These are phyloP conservation scores for Mastigias papua DNA, from an alignment of 30 jellyfish, hydroid and myxozoan species.

Conservation along the genomic window DNA sequence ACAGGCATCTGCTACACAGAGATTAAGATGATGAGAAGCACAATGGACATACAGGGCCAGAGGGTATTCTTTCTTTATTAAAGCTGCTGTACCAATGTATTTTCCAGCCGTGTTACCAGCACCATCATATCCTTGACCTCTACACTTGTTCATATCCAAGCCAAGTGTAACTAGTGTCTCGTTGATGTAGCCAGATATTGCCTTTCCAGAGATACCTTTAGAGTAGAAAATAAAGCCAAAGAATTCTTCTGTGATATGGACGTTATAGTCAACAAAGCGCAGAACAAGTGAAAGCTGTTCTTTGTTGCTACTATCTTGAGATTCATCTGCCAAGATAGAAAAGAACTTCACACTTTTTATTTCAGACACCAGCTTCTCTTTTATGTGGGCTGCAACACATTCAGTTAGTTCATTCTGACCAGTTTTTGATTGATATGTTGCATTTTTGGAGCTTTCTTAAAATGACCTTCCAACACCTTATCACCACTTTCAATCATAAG, in stretches of 20 bases:
- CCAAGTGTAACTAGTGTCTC: conserved; percentile 16
- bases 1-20: conserved; percentile 60
- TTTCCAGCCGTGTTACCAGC: conserved; percentile 73
- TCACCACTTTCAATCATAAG: neutral
- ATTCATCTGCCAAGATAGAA: conserved; percentile 69
- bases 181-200: neutral
- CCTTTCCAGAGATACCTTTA: conserved; percentile 8
- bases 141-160: conserved; percentile 28
- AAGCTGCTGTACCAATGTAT: conserved; percentile 60
- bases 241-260: conserved; percentile 31
- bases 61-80: conserved; percentile 11
- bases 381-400: conserved; percentile 40
- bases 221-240: conserved; percentile 27
- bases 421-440: conserved; percentile 5
- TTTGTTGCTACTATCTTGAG: conserved; percentile 27
- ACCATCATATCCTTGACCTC: conserved; percentile 80
- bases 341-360: conserved; percentile 14
- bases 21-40: conserved; percentile 56
- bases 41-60: conserved; percentile 60
- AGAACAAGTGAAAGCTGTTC: conserved; percentile 53
- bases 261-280: conserved; percentile 17
- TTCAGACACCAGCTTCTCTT: conserved; percentile 1
- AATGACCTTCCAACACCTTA: neutral
- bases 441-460: neutral
- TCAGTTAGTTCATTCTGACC: neutral